These are phyloP conservation scores for Zaprionus lachaisei DNA, from an alignment of 1,140 invertebrate species.

Conservation along the genomic window DNA sequence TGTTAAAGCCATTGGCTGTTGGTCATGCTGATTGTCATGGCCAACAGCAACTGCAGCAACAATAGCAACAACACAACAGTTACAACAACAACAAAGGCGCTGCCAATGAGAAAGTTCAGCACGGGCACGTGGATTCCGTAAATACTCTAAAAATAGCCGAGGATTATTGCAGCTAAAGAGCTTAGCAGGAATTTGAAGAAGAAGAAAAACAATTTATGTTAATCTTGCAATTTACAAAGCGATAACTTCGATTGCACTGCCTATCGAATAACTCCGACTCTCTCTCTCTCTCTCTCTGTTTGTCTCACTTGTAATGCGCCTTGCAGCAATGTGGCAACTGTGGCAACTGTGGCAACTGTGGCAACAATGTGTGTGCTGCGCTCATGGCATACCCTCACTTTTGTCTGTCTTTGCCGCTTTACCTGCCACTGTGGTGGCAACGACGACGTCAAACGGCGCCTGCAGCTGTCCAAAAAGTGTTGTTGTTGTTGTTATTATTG, in stretches of 20 bases:
- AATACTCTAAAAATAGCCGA: slow-evolving; percentile 31
- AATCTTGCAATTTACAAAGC: background rate
- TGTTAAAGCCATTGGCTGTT: slow-evolving; percentile 74
- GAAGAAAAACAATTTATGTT: background rate
- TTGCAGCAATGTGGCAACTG: background rate
- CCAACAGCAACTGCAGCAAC: slow-evolving; percentile 55
- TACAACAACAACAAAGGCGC: slow-evolving; percentile 20
- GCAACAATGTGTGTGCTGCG: slow-evolving; percentile 9
- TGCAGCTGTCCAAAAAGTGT: slow-evolving; percentile 71
- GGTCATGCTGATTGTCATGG: slow-evolving; percentile 76
- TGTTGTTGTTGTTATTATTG: slow-evolving; percentile 50
- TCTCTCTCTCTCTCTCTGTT: too few species aligned
- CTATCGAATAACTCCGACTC: background rate
- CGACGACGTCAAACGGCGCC: slow-evolving; percentile 48
- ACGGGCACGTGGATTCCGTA: slow-evolving; percentile 5
- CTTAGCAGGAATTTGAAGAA: background rate
- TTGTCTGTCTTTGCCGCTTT: slow-evolving; percentile 38
- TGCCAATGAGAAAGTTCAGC: slow-evolving; percentile 34
- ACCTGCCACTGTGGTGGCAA: slow-evolving; percentile 55
- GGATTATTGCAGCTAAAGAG: slow-evolving; percentile 3
- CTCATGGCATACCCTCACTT: slow-evolving; percentile 28
- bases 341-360: slow-evolving; percentile 10
- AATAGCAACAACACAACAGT: slow-evolving; percentile 20
- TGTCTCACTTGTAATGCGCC: too few species aligned
- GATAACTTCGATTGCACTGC: background rate